Evolutionary conservation across 2,113 vertebrate genomes (phyloP).

Genomic region (Epinephelus lanceolatus): DNA sequence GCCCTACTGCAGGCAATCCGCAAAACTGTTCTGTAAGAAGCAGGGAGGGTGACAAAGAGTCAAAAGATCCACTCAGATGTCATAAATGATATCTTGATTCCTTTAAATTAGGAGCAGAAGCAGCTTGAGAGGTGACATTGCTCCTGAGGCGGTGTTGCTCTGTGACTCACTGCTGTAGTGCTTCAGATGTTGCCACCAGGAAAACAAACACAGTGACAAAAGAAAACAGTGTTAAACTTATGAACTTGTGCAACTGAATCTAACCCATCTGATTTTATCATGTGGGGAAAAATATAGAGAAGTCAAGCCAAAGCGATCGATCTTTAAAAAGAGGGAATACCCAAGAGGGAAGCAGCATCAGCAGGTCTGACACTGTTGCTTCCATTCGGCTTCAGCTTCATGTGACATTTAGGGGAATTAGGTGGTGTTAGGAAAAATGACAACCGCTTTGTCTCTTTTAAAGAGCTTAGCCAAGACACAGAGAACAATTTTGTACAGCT

Average conservation of each 20-base stretch:
- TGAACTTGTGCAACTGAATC: background rate
- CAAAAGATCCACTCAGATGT: slow-evolving; percentile 2
- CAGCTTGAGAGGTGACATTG: background rate
- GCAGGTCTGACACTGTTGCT: slow-evolving; percentile 13
- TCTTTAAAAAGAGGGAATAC: slow-evolving; percentile 21
- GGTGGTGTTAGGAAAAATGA: slow-evolving; percentile 65
- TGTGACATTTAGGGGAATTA: slow-evolving; percentile 78
- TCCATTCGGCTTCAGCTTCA: slow-evolving; percentile 21
- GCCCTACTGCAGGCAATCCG: background rate
- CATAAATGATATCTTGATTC: slow-evolving; percentile 7
- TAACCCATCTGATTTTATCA: slow-evolving; percentile 10
- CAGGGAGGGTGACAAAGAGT: background rate
- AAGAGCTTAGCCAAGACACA: slow-evolving; percentile 61
- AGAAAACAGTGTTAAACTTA: background rate
- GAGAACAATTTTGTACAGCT: slow-evolving; percentile 36
- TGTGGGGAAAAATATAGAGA: background rate
- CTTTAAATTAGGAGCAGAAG: slow-evolving; percentile 1
- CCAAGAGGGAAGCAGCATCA: background rate
- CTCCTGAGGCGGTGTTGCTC: background rate
- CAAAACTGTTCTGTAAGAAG: background rate
- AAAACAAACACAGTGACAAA: slow-evolving; percentile 5
- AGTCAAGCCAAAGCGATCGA: background rate
- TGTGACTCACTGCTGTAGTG: slow-evolving; percentile 1
- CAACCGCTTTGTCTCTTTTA: slow-evolving; percentile 74
- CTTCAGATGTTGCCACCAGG: background rate